A percentile compares a stretch with the other conserved stretches of the same genome.
phyloP scores from a whole-genome alignment of 2,888 invertebrate genomes.

The Odontomyia ornata region DNA sequence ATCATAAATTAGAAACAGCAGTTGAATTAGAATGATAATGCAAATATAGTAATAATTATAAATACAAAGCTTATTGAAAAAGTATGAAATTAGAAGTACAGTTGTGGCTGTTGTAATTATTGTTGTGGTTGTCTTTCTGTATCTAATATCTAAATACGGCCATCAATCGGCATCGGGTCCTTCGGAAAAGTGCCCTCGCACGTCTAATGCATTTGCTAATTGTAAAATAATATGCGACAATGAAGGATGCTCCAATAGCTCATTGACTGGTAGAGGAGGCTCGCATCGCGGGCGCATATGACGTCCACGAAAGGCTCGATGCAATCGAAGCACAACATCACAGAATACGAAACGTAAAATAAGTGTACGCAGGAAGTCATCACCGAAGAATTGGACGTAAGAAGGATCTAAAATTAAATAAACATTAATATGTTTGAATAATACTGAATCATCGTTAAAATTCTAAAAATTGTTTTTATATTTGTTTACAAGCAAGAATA shows the following conservation, averaged over 20 bases:
- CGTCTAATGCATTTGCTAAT: slow-evolving; percentile 84
- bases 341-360: slow-evolving; percentile 93
- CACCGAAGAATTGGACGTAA: slow-evolving; percentile 89
- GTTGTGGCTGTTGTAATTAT: slow-evolving; percentile 11
- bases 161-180: slow-evolving; percentile 65
- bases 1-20: slow-evolving; percentile 18
- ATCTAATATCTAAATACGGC: slow-evolving; percentile 52
- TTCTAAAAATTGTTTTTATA: too few species aligned
- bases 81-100: slow-evolving; percentile 13
- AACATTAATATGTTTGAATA: too few species aligned
- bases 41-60: slow-evolving; percentile 31
- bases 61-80: slow-evolving; percentile 34
- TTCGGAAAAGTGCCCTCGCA: slow-evolving; percentile 68
- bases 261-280: slow-evolving; percentile 86
- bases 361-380: slow-evolving; percentile 90
- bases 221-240: slow-evolving; percentile 83
- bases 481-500: too few species aligned
- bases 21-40: slow-evolving; percentile 23
- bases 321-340: slow-evolving; percentile 87
- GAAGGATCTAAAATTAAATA: slow-evolving; percentile 68
- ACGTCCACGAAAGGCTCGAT: slow-evolving; percentile 85
- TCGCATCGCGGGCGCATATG: slow-evolving; percentile 86
- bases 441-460: too few species aligned
- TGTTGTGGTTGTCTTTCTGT: slow-evolving; percentile 26
- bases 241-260: slow-evolving; percentile 84